Evolutionary conservation across 2,113 vertebrate species (phyloP).

Genomic region (human): GRCh38 chr17:53237001-53237500

Average conservation of each 20-base stretch:
- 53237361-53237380: no score
- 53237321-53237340: background rate
- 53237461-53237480: no score
- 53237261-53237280: background rate
- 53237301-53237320: background rate
- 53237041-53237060: constrained; percentile 66
- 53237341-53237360: background rate
- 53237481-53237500: no score
- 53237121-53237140: constrained; percentile 3
- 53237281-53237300: background rate
- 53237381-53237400: no score
- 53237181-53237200: background rate
- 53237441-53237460: no score
- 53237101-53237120: constrained; percentile 12
- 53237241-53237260: background rate
- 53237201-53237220: background rate
- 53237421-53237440: no score
- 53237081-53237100: constrained; percentile 46
- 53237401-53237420: no score
- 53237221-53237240: background rate
- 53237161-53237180: background rate
- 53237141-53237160: background rate
- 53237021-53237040: constrained; percentile 68
- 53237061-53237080: constrained; percentile 55
- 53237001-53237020: constrained; percentile 56